Conservation (phyloP, 2,888 invertebrate genomes). For the Exephanes ischioxanthus region DNA sequence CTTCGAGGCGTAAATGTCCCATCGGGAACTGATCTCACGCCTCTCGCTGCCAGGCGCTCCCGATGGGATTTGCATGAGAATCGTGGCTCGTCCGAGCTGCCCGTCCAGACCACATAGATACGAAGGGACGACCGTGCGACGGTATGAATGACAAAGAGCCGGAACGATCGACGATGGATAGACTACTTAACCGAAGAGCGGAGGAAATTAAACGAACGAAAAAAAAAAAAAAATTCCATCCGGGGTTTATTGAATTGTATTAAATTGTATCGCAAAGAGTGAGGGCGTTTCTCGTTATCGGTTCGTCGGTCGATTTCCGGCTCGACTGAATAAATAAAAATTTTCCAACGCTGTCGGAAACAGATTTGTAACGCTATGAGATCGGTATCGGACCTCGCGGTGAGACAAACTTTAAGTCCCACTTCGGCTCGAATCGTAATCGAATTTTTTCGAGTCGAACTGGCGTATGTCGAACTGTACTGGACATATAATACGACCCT, state of each 20-base stretch:
- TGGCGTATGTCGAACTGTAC: too few relatives aligned
- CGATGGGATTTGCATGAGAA: constrained; percentile 77
- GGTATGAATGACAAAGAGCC: constrained; percentile 65
- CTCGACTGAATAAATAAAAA: not conserved
- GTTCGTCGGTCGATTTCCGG: constrained; percentile 6
- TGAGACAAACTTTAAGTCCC: too few relatives aligned
- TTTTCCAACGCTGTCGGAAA: too few relatives aligned
- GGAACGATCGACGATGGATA: constrained; percentile 38
- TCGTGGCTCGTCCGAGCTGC: constrained; percentile 67
- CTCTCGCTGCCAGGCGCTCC: constrained; percentile 55
- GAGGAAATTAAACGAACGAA: constrained; percentile 38
- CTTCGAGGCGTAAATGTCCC: constrained; percentile 64
- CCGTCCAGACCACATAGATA: constrained; percentile 14
- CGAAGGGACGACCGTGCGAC: constrained; percentile 20
- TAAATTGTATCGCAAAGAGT: not conserved
- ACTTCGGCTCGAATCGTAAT: too few relatives aligned
- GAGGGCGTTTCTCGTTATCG: not conserved
- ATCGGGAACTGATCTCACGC: constrained; percentile 69
- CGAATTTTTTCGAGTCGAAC: too few relatives aligned
- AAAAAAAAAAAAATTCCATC: constrained; percentile 14
- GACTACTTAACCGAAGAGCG: constrained; percentile 7
- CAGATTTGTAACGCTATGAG: too few relatives aligned
- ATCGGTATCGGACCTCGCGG: too few relatives aligned
- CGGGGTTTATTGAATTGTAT: not conserved
- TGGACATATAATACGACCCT: too few relatives aligned